These are phyloP conservation scores for Drosophila ananassae DNA, from an alignment of 1,140 invertebrate genomes.

Conservation along the genomic window DNA sequence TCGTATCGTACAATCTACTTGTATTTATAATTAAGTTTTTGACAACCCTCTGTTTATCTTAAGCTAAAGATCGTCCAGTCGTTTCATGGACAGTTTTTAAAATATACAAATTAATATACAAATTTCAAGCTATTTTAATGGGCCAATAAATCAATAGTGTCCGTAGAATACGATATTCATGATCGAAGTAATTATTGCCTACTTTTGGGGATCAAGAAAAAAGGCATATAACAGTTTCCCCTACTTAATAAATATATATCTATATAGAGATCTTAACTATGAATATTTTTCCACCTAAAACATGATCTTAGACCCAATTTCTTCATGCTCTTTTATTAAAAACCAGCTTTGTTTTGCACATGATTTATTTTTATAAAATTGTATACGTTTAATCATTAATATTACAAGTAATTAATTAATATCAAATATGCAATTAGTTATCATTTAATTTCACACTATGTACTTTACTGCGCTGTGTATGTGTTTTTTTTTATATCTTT, in stretches of 20 bases:
- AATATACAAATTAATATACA: constrained; percentile 43
- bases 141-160: no score
- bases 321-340: background rate
- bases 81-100: constrained; percentile 33
- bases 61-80: constrained; percentile 40
- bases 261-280: background rate
- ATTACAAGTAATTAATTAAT: constrained; percentile 81
- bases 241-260: background rate
- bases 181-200: background rate
- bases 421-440: constrained; percentile 82
- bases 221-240: no score
- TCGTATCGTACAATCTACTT: constrained; percentile 64
- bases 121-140: background rate
- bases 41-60: constrained; percentile 53
- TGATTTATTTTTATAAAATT: constrained; percentile 81
- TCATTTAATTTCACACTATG: constrained; percentile 78
- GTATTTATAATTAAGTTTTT: constrained; percentile 61
- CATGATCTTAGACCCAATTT: background rate
- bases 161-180: no score
- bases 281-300: background rate
- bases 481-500: constrained; percentile 38
- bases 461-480: constrained; percentile 70
- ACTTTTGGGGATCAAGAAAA: background rate
- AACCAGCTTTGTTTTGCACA: constrained; percentile 58
- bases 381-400: constrained; percentile 81